Base-by-base conservation (phyloP, 35 echinoderm and acorn worm genomes). In the Strongylocentrotus purpuratus region DNA sequence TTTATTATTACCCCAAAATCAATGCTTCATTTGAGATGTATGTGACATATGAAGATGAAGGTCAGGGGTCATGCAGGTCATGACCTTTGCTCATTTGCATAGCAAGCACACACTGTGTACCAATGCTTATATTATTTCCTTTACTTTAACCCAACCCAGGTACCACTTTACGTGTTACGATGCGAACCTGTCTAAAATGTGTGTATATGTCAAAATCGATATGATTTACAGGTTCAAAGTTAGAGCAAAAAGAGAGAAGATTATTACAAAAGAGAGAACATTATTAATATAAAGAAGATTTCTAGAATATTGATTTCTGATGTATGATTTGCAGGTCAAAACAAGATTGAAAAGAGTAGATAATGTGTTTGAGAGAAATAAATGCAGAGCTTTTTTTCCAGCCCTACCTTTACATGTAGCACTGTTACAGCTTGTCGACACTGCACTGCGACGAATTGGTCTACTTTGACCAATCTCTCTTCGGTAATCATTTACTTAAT, bases 11-110 rank as follows among this genome's bases (percentile, higher is more conserved):
- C 65, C 4, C 15, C 18, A n/a, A 78, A 28, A 78, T 78, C 65
- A 78, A 78, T 3, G 17, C 33, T 46, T 89, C 87, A 89, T 89
- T 89, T 33, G 45, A 46, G 12, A 89, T 89, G 87, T 89, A 89
- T 18, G n/a, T 89, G 87, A 89, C 33, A 89, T 89, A 41, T 31
- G 31, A 78, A 28, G 22, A 78, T 89, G 87, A 89, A 46, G 87
- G 32, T 46, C 32, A 41, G 2, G 48, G 47, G 91, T 93, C 91
- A 58, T 93, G 91, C 91, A 47, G 91, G 91, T 93, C 91, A 93
- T 93, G 91, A 93, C 91, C 31, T 22, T 78, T 8, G 65, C 65
- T 78, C 65, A 78, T 78, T 78, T 78, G 65, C 65, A 78, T 78
- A 78, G 65, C 65, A 78, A 78, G 65, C 65, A n/a, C 65, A n/a